Percentiles rank a stretch among this genome's conserved stretches.
These are phyloP conservation scores for Mastomys coucha DNA, from an alignment of 2,113 vertebrate genomes.

Conservation along the genomic window DNA sequence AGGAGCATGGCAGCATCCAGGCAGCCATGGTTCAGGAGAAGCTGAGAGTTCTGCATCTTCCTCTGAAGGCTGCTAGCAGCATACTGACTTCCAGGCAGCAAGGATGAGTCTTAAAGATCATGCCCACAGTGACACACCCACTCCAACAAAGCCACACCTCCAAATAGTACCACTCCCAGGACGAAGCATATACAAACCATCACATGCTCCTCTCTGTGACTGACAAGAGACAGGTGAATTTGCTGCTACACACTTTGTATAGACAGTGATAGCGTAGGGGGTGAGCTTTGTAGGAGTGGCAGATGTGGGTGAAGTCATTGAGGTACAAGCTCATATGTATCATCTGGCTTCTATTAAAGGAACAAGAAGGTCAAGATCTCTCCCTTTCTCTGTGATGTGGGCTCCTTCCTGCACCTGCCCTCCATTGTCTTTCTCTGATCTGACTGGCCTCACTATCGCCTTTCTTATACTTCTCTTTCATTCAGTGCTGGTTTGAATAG, in stretches of 20 bases:
- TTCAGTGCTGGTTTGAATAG: too few species aligned
- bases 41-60: too few species aligned
- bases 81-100: too few species aligned
- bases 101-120: too few species aligned
- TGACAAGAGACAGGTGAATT: constrained; percentile 32
- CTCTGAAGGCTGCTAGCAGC: too few species aligned
- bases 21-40: too few species aligned
- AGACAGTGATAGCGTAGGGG: not conserved
- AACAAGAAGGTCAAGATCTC: not conserved
- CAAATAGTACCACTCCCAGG: too few species aligned
- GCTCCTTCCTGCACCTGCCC: not conserved
- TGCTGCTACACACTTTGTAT: not conserved
- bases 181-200: too few species aligned
- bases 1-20: too few species aligned
- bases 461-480: not conserved
- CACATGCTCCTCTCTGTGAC: constrained; percentile 11
- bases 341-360: not conserved
- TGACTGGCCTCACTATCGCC: not conserved
- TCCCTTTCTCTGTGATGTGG: not conserved
- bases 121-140: too few species aligned
- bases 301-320: not conserved
- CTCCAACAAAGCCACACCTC: too few species aligned
- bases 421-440: not conserved
- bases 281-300: not conserved
- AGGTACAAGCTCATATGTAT: rapidly evolving